Conservation (phyloP, 2,113 vertebrate species). For the Chascanopsetta lugubris region DNA sequence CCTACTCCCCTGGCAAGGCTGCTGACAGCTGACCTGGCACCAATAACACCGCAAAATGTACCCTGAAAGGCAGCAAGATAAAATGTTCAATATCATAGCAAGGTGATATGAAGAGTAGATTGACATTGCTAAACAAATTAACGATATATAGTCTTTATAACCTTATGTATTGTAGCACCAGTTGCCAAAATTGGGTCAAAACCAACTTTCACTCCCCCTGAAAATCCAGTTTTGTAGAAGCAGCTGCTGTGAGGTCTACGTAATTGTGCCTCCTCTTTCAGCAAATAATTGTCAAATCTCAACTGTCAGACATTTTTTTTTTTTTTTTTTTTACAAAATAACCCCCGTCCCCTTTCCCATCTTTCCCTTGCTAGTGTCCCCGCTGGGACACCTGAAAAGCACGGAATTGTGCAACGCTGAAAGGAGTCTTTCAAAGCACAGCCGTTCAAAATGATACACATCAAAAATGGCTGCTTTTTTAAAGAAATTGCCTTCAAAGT, state of each 20-base stretch:
- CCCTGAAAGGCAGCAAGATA: slow-evolving; percentile 37
- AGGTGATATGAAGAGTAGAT: slow-evolving; percentile 36
- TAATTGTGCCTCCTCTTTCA: slow-evolving; percentile 48
- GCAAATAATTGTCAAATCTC: slow-evolving; percentile 52
- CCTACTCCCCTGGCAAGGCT: slow-evolving; percentile 72
- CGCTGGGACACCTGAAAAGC: slow-evolving; percentile 64
- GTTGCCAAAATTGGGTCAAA: slow-evolving; percentile 35
- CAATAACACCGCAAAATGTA: slow-evolving; percentile 58
- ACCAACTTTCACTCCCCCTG: slow-evolving; percentile 19
- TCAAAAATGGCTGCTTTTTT: slow-evolving; percentile 14
- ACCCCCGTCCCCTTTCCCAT: slow-evolving; percentile 27
- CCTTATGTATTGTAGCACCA: slow-evolving; percentile 12
- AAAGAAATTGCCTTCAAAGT: slow-evolving; percentile 11
- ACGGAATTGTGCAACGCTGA: slow-evolving; percentile 52
- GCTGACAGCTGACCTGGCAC: slow-evolving; percentile 71
- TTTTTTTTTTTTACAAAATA: slow-evolving; percentile 46
- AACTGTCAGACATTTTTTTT: too few species aligned
- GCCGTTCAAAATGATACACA: slow-evolving; percentile 47
- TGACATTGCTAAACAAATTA: slow-evolving; percentile 11
- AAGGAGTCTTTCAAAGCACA: slow-evolving; percentile 59
- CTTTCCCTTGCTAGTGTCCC: slow-evolving; percentile 46
- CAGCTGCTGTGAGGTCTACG: slow-evolving; percentile 33
- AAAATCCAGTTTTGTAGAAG: slow-evolving; percentile 46
- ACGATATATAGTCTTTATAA: too few species aligned
- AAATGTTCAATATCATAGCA: slow-evolving; percentile 44